A percentile compares a stretch with the other conserved stretches of the same genome.
Evolutionary conservation across 2,888 invertebrate species (phyloP).

Genomic region (Bugula neritina): DNA sequence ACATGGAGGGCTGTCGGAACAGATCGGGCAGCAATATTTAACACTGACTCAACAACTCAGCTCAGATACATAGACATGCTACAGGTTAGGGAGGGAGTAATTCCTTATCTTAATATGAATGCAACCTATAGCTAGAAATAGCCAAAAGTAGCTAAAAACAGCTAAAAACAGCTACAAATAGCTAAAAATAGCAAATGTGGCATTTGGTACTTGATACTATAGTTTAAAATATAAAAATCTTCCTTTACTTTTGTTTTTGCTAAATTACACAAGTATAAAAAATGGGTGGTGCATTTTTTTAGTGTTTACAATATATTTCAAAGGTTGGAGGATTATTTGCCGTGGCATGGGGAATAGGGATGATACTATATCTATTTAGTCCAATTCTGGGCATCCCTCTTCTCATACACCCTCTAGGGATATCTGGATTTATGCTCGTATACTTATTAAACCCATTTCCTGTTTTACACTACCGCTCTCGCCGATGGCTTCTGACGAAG

Average conservation of each 20-base stretch:
- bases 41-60: conserved; percentile 90
- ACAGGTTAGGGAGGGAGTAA: no score
- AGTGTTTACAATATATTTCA: no score
- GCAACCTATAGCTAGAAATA: no score
- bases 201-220: no score
- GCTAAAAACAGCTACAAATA: no score
- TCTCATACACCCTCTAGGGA: conserved; percentile 80
- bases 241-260: no score
- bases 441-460: conserved; percentile 88
- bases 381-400: conserved; percentile 80
- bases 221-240: no score
- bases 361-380: conserved; percentile 76
- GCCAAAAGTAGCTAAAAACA: no score
- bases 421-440: conserved; percentile 67
- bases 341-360: conserved; percentile 86
- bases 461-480: conserved; percentile 82
- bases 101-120: no score
- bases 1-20: conserved; percentile 96
- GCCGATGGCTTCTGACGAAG: conserved; percentile 87
- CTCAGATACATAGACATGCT: conserved; percentile 80
- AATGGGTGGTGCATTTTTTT: no score
- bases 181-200: no score
- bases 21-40: conserved; percentile 94
- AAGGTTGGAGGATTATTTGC: conserved; percentile 71
- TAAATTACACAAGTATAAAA: no score